These are phyloP conservation scores for Conchocele bisecta DNA, from an alignment of 2,888 invertebrate species.

Conservation along the genomic window DNA sequence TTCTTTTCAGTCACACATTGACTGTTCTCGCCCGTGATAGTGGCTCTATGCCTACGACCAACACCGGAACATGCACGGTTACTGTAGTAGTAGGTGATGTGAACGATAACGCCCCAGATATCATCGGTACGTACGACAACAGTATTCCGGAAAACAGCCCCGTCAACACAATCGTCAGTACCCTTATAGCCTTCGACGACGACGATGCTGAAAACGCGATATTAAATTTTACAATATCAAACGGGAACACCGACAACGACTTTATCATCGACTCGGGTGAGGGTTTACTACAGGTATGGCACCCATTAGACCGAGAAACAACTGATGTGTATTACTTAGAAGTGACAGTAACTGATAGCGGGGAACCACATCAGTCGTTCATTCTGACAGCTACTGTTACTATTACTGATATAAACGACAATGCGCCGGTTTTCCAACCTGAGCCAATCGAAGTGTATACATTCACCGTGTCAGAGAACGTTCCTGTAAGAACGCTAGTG, in stretches of 20 bases:
- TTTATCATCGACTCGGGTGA: constrained; percentile 65
- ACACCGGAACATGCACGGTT: constrained; percentile 69
- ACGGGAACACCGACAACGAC: constrained; percentile 69
- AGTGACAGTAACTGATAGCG: constrained; percentile 61
- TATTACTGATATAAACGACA: constrained; percentile 74
- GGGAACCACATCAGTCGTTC: constrained; percentile 44
- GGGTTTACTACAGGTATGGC: constrained; percentile 65
- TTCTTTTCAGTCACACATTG: constrained; percentile 66
- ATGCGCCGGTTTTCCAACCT: constrained; percentile 68
- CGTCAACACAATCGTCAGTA: constrained; percentile 61
- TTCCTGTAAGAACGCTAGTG: constrained; percentile 56
- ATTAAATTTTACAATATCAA: constrained; percentile 64
- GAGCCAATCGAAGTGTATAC: constrained; percentile 55
- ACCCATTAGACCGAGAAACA: constrained; percentile 71
- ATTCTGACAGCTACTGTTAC: constrained; percentile 64
- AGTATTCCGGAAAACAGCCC: constrained; percentile 64
- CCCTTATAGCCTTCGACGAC: constrained; percentile 66
- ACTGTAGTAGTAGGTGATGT: constrained; percentile 68
- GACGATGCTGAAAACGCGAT: constrained; percentile 67
- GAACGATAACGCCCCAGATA: constrained; percentile 73
- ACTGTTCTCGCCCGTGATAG: constrained; percentile 66
- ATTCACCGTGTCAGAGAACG: constrained; percentile 69
- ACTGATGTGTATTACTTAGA: constrained; percentile 62
- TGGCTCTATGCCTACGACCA: constrained; percentile 51
- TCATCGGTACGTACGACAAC: constrained; percentile 62